Conservation (phyloP, 2,888 invertebrate species). For the Oxytorus armatus region DNA sequence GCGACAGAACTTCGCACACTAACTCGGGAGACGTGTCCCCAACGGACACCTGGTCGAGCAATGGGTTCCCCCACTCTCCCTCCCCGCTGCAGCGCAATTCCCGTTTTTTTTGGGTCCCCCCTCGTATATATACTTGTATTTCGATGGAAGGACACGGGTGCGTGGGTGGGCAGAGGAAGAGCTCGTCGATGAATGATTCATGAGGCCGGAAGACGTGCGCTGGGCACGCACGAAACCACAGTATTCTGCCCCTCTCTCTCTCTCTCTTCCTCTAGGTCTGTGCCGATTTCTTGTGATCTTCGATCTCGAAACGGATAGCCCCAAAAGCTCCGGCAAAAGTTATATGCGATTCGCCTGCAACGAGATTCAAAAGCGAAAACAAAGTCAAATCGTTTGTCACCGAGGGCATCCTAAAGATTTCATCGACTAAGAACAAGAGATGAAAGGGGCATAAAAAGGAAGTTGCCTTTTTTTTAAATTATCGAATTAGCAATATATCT, state of each 20-base stretch:
- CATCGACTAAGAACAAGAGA: slow-evolving; percentile 1
- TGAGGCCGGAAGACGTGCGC: slow-evolving; percentile 73
- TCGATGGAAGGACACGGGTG: slow-evolving; percentile 49
- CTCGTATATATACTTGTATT: slow-evolving; percentile 19
- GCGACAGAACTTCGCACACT: too few relatives aligned
- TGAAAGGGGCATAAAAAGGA: slow-evolving; percentile 10
- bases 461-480: slow-evolving; percentile 10
- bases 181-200: slow-evolving; percentile 77
- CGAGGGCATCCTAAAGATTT: slow-evolving; percentile 14
- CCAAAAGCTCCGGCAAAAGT: background rate
- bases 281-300: slow-evolving; percentile 46
- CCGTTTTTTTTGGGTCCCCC: too few relatives aligned
- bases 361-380: background rate
- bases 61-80: too few relatives aligned
- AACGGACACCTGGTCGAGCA: too few relatives aligned
- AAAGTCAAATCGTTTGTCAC: slow-evolving; percentile 21
- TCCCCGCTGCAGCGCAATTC: too few relatives aligned
- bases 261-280: slow-evolving; percentile 23
- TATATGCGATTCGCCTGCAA: background rate
- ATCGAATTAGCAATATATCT: too few relatives aligned
- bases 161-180: slow-evolving; percentile 70
- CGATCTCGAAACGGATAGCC: background rate
- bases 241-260: slow-evolving; percentile 2
- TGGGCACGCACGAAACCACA: slow-evolving; percentile 68
- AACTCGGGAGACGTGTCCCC: too few relatives aligned